phyloP scores from a whole-genome alignment of 2,888 invertebrate genomes.

The Dermolepida albohirtum region DNA sequence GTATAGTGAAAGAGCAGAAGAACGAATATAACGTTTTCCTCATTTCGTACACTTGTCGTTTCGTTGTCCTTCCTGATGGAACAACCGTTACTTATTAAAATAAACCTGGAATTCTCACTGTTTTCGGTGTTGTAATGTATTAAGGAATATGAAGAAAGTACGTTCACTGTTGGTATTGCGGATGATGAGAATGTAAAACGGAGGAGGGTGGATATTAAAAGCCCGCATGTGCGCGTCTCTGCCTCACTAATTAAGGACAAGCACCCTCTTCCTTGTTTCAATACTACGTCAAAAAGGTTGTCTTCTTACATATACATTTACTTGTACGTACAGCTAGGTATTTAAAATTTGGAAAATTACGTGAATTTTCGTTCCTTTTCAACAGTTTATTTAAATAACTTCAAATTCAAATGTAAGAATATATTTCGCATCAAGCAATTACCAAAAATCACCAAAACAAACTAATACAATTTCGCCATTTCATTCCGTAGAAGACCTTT shows the following conservation, averaged over 20 bases:
- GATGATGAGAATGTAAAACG: conserved; percentile 29
- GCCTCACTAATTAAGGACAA: conserved; percentile 27
- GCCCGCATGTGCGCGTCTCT: conserved; percentile 30
- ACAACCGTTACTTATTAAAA: conserved; percentile 61
- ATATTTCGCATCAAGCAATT: no score
- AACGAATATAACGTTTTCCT: conserved; percentile 58
- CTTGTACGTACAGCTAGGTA: no score
- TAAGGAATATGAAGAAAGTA: conserved; percentile 10
- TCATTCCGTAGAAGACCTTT: no score
- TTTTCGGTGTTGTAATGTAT: not conserved
- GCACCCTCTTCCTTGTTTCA: conserved; percentile 26
- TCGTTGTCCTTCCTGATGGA: conserved; percentile 55
- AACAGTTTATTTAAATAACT: no score
- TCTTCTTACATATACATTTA: no score
- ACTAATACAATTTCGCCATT: no score
- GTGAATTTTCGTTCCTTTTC: no score
- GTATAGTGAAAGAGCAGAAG: conserved; percentile 40
- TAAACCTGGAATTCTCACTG: conserved; percentile 54
- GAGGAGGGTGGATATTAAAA: conserved; percentile 17
- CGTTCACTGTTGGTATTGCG: conserved; percentile 2
- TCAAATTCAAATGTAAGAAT: no score
- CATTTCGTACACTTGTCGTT: conserved; percentile 6
- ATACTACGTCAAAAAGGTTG: not conserved
- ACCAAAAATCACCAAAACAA: no score
- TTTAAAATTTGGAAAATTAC: no score